These are phyloP conservation scores for Emmelina monodactyla DNA, from an alignment of 2,888 invertebrate species.

Conservation along the genomic window DNA sequence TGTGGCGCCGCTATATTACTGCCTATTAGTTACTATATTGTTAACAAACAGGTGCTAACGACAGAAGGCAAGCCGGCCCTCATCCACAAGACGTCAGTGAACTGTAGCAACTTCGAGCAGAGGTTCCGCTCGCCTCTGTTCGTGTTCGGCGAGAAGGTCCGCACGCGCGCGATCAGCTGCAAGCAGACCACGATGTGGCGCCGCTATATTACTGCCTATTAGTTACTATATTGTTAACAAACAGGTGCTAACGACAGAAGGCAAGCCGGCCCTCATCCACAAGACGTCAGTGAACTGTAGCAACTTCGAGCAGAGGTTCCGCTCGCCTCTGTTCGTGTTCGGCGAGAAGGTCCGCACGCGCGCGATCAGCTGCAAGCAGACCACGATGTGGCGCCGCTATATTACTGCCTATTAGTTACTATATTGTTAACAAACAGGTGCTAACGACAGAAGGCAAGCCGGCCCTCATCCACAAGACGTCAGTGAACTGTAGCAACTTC, in stretches of 20 bases:
- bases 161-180: constrained; percentile 93
- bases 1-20: no score
- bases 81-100: constrained; percentile 96
- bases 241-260: constrained; percentile 92
- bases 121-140: constrained; percentile 94
- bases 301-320: constrained; percentile 82
- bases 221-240: no score
- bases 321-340: constrained; percentile 96
- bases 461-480: constrained; percentile 95
- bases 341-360: constrained; percentile 97
- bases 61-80: constrained; percentile 94
- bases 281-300: constrained; percentile 97
- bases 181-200: constrained; percentile 95
- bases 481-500: constrained; percentile 89
- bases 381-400: no score
- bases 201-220: no score
- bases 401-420: no score
- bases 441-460: constrained; percentile 94
- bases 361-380: constrained; percentile 96
- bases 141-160: constrained; percentile 97
- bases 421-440: no score
- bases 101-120: constrained; percentile 84
- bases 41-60: constrained; percentile 89
- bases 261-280: constrained; percentile 93
- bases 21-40: no score